phyloP scores from a whole-genome alignment of 2,113 vertebrate genomes.

The Motacilla alba region DNA sequence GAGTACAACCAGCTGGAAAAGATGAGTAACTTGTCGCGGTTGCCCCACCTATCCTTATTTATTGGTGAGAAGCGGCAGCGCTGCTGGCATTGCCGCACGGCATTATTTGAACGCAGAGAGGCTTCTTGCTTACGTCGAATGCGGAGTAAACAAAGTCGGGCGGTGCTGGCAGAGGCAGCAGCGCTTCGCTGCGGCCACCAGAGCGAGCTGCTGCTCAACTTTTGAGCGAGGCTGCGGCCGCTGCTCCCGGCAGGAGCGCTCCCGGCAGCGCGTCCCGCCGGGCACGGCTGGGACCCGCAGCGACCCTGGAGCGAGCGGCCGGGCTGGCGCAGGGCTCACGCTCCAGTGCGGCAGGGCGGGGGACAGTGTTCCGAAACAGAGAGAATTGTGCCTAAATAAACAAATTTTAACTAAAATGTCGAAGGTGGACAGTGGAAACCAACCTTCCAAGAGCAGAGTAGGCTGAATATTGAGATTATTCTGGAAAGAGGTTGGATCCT shows the following conservation, averaged over 20 bases:
- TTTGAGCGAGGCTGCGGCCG: neutral
- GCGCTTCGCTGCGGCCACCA: neutral
- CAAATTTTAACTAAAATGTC: neutral
- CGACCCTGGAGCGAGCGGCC: no score
- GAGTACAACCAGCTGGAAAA: neutral
- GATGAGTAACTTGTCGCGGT: neutral
- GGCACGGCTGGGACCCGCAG: no score
- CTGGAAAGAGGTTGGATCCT: neutral
- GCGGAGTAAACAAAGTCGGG: rapidly evolving
- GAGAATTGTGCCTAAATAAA: neutral
- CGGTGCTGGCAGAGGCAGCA: neutral
- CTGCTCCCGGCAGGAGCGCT: no score
- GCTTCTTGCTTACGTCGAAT: neutral
- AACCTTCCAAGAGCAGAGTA: neutral
- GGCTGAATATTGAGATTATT: neutral
- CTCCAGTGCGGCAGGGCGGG: neutral
- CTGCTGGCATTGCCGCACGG: neutral
- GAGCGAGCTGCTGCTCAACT: constrained; percentile 62
- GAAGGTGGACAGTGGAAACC: neutral
- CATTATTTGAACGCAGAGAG: neutral
- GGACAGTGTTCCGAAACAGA: neutral
- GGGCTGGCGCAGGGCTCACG: neutral
- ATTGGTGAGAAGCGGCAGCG: neutral
- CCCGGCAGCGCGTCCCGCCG: rapidly evolving
- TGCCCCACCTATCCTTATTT: neutral